Conservation (phyloP, 2,113 vertebrate species). For the Dunckerocampus dactyliophorus region DNA sequence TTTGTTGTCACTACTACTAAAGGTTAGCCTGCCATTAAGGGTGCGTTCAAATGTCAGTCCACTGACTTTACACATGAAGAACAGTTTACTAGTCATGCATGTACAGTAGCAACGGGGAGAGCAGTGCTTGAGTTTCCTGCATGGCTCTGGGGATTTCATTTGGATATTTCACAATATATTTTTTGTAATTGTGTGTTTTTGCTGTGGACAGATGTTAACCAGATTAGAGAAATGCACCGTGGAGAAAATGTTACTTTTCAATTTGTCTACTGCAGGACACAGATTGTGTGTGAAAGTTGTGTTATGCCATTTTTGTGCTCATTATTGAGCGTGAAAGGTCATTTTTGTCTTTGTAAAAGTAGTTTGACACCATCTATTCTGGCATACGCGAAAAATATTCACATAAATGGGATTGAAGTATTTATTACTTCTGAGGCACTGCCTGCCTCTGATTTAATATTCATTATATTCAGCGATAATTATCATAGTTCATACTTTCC, state of each 20-base stretch:
- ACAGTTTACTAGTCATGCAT: constrained; percentile 5
- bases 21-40: background rate
- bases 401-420: background rate
- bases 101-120: background rate
- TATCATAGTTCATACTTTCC: background rate
- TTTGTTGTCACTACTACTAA: background rate
- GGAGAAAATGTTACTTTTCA: too few relatives aligned
- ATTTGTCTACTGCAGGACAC: too few relatives aligned
- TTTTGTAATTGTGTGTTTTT: background rate
- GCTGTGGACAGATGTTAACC: background rate
- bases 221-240: too few relatives aligned
- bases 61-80: background rate
- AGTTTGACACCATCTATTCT: background rate
- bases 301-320: background rate
- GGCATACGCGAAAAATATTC: background rate
- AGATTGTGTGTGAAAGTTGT: background rate
- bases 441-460: background rate
- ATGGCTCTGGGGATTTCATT: background rate
- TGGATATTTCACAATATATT: background rate
- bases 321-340: background rate
- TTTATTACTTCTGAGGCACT: background rate
- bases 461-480: background rate
- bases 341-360: background rate
- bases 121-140: background rate
- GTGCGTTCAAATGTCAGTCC: constrained; percentile 1